phyloP scores from a whole-genome alignment of 1,140 invertebrate species.

The Ooceraea biroi region DNA sequence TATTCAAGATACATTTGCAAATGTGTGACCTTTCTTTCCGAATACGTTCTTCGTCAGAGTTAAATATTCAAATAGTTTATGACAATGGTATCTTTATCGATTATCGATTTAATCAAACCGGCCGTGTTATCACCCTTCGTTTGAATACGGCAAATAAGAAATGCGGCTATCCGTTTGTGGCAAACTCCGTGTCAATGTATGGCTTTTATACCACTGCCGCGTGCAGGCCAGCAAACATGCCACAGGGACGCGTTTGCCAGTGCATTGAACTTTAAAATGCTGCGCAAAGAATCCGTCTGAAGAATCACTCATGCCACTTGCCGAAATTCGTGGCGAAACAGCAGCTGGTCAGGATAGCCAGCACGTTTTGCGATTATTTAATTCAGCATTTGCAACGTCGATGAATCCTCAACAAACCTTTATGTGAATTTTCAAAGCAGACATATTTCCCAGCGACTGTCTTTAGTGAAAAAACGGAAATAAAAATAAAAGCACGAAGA shows the following conservation, averaged over 20 bases:
- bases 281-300: conserved; percentile 75
- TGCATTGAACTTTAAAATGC: conserved; percentile 82
- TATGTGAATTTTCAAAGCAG: neutral
- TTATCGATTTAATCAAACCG: conserved; percentile 20
- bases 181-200: conserved; percentile 48
- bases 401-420: neutral
- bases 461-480: no score
- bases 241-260: conserved; percentile 65
- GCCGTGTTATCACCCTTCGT: neutral
- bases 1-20: neutral
- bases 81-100: neutral
- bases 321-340: conserved; percentile 28
- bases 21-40: neutral
- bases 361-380: conserved; percentile 20
- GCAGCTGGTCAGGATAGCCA: neutral
- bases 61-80: neutral
- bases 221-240: conserved; percentile 80
- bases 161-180: conserved; percentile 36
- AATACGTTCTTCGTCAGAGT: neutral
- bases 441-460: no score
- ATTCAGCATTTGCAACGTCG: conserved; percentile 2
- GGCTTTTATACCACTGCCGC: conserved; percentile 78
- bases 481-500: no score
- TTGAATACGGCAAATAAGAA: conserved; percentile 43
- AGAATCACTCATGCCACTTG: conserved; percentile 67